Evolutionary conservation across 1,140 invertebrate genomes (phyloP), one percentile per base, ranked within the genome.

Genomic region (Heliconius congener): DNA sequence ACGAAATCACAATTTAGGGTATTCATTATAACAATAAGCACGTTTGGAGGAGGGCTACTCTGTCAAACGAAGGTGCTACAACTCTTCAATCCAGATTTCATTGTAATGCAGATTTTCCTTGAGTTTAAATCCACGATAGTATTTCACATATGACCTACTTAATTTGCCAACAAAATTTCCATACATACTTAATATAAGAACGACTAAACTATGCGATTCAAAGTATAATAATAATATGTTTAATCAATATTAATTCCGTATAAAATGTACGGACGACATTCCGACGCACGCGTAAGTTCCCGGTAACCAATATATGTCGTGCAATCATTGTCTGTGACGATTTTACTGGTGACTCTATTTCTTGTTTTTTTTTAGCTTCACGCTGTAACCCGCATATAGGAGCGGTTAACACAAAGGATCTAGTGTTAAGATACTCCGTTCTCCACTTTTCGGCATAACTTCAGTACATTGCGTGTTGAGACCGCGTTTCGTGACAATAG

Each of bases 291-390:
- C 60, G 23, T 39, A 18, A 39, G 37, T 76, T 76, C 74, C 74
- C 34, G 37, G 74, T 76, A 76, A 76, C 55, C 37, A 50, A 76
- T 70, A 60, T 76, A 52, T 76, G 57, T 13, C 74, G 74, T 42
- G 42, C 74, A 42, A 60, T 30, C 73, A 55, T 3, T 52, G 39
- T 66, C 52, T 76, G 55, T 42, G 74, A 76, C 74, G 74, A 39
- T 66, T 23, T 76, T 39, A 66, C 74, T 70, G 27, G 55, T 46
- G 11, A 46, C 74, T 30, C 3, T 66, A 30, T 13, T 8, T 3
- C 8, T 57, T 57, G 3, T 55, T 18, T 55, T 55, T 55, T 60
- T 60, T 23, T 23, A 60, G 8, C 2, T 57, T 57, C 55, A 23
- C 8, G 55, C n/a, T 60, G 1, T 60, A 60, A 27, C 55, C 55